Evolutionary conservation across 2,888 invertebrate genomes (phyloP).

Genomic region (Dryobotodes eremita): DNA sequence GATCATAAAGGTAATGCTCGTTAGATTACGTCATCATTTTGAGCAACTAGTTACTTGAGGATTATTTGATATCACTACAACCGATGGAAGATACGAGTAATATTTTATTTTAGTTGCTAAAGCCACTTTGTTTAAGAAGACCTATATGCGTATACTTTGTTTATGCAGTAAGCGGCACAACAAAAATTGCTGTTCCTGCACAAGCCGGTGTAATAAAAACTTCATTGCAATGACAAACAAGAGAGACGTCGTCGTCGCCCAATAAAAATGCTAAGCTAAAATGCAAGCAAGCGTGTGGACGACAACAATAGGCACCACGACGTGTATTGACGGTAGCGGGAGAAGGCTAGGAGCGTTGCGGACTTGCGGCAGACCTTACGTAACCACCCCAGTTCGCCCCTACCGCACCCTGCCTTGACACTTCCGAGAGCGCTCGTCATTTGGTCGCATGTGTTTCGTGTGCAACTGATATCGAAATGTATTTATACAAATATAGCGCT

Average conservation of each 20-base stretch:
- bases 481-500: slow-evolving; percentile 31
- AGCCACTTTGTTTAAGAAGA: not conserved
- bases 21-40: slow-evolving; percentile 25
- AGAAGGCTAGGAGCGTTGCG: slow-evolving; percentile 73
- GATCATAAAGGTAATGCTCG: slow-evolving; percentile 15
- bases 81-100: not conserved
- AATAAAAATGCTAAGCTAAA: slow-evolving; percentile 75
- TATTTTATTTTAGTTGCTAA: not conserved
- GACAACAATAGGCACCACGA: slow-evolving; percentile 75
- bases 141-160: not conserved
- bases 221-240: slow-evolving; percentile 68
- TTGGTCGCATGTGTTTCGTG: slow-evolving; percentile 61
- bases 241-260: slow-evolving; percentile 59
- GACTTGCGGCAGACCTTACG: slow-evolving; percentile 77
- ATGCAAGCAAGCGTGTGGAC: slow-evolving; percentile 79
- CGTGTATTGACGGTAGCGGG: slow-evolving; percentile 72
- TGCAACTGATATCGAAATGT: slow-evolving; percentile 59
- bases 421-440: slow-evolving; percentile 76
- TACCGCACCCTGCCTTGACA: slow-evolving; percentile 74
- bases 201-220: slow-evolving; percentile 69
- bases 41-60: slow-evolving; percentile 11
- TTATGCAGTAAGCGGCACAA: slow-evolving; percentile 23
- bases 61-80: slow-evolving; percentile 29
- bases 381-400: slow-evolving; percentile 74
- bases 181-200: slow-evolving; percentile 55